Percentiles rank a stretch among this genome's conserved stretches.
These are phyloP conservation scores for Rhamphomyia laevipes DNA, from an alignment of 2,888 invertebrate species.

Conservation along the genomic window DNA sequence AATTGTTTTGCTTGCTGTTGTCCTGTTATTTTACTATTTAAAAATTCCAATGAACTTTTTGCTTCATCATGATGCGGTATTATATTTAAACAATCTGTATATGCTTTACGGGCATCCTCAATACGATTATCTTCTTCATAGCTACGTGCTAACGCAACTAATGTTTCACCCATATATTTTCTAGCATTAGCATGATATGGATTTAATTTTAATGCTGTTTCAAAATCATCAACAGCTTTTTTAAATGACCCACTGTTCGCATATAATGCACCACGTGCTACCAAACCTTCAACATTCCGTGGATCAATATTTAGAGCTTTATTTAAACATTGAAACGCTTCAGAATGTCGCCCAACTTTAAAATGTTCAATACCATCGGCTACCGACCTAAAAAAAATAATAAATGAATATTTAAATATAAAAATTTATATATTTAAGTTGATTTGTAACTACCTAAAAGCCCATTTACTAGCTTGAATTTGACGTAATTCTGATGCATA, in stretches of 20 bases:
- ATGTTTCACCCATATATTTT: conserved; percentile 87
- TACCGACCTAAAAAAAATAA: conserved; percentile 48
- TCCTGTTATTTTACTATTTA: conserved; percentile 52
- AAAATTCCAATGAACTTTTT: conserved; percentile 66
- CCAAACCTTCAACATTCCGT: conserved; percentile 82
- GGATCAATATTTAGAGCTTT: conserved; percentile 87
- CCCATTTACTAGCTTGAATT: conserved; percentile 87
- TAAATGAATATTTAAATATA: not conserved
- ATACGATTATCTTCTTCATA: conserved; percentile 79
- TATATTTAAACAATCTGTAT: conserved; percentile 70
- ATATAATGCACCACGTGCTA: conserved; percentile 82
- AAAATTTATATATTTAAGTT: not conserved
- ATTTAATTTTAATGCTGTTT: conserved; percentile 78
- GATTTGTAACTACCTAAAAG: conserved; percentile 56
- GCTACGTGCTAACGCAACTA: conserved; percentile 78
- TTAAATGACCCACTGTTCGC: conserved; percentile 90
- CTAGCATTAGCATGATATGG: conserved; percentile 85
- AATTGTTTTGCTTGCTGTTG: conserved; percentile 43
- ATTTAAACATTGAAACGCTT: conserved; percentile 89
- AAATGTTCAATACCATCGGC: conserved; percentile 94
- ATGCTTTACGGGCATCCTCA: conserved; percentile 73
- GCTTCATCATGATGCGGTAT: conserved; percentile 83
- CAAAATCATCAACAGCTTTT: conserved; percentile 90
- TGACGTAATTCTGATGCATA: conserved; percentile 76
- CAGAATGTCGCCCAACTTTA: conserved; percentile 83